Conservation (phyloP, 1,140 invertebrate genomes). For the Homalodisca vitripennis region DNA sequence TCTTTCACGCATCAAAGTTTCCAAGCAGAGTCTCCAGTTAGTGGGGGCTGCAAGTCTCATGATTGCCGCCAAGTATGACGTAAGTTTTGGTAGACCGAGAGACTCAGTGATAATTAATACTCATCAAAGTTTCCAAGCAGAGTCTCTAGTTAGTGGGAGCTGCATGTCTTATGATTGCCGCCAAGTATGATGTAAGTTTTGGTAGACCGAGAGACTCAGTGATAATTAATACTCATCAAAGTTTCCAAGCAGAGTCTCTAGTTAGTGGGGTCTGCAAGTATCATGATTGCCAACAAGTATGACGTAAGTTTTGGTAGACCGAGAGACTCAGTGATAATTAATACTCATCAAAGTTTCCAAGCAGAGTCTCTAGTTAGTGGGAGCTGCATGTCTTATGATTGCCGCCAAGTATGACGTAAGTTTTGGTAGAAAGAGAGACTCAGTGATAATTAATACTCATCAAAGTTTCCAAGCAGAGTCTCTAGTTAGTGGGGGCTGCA, state of each 20-base stretch:
- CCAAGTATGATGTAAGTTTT: slow-evolving; percentile 92
- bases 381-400: slow-evolving; percentile 88
- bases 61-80: slow-evolving; percentile 95
- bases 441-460: too few species aligned
- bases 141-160: slow-evolving; percentile 88
- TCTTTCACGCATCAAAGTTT: slow-evolving; percentile 65
- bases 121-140: slow-evolving; percentile 65
- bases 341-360: slow-evolving; percentile 63
- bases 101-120: too few species aligned
- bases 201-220: too few species aligned
- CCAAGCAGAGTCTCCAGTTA: slow-evolving; percentile 81
- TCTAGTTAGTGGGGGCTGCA: too few species aligned
- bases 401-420: slow-evolving; percentile 95
- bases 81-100: too few species aligned
- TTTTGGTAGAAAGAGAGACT: too few species aligned
- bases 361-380: slow-evolving; percentile 84
- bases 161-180: slow-evolving; percentile 87
- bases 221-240: slow-evolving; percentile 58
- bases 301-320: slow-evolving; percentile 85
- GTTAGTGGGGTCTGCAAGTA: slow-evolving; percentile 83
- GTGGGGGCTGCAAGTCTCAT: slow-evolving; percentile 89
- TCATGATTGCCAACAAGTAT: slow-evolving; percentile 95
- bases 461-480: too few species aligned
- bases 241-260: slow-evolving; percentile 78
- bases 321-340: too few species aligned